These are phyloP conservation scores for Anomalospiza imberbis DNA, from an alignment of 2,797 vertebrate genomes.

Conservation along the genomic window DNA sequence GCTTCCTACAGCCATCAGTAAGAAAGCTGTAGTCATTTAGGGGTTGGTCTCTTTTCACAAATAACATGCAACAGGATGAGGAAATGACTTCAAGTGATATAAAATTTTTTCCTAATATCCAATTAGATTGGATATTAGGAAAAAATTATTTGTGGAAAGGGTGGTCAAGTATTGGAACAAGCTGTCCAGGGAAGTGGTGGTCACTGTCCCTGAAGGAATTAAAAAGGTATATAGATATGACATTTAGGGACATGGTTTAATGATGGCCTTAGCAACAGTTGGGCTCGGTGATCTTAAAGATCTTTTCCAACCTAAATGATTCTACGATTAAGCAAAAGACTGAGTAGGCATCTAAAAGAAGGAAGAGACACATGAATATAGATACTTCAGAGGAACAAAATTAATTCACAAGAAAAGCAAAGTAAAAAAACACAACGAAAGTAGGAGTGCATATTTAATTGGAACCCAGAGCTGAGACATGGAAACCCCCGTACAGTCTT, in stretches of 20 bases:
- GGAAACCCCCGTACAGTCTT: not conserved
- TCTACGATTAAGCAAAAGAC: not conserved
- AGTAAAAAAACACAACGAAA: not conserved
- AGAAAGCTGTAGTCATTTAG: not conserved
- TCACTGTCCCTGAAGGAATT: not conserved
- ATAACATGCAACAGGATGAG: not conserved
- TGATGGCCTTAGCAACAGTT: not conserved
- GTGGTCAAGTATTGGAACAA: not conserved
- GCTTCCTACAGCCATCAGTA: not conserved
- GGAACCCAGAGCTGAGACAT: not conserved
- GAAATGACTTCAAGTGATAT: not conserved
- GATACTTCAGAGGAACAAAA: not conserved
- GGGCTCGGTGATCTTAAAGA: rapidly evolving
- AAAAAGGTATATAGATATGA: not conserved
- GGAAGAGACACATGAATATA: not conserved
- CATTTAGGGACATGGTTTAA: not conserved
- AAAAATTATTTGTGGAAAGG: not conserved
- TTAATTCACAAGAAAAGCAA: not conserved
- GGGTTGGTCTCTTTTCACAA: not conserved
- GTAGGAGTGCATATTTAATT: not conserved
- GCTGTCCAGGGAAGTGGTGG: not conserved
- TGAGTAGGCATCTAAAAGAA: not conserved
- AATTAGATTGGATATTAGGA: not conserved
- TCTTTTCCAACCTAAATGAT: not conserved
- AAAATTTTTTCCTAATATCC: not conserved